These are phyloP conservation scores for Acanthurus lineatus DNA, from an alignment of 2,797 vertebrate genomes.

Conservation along the genomic window DNA sequence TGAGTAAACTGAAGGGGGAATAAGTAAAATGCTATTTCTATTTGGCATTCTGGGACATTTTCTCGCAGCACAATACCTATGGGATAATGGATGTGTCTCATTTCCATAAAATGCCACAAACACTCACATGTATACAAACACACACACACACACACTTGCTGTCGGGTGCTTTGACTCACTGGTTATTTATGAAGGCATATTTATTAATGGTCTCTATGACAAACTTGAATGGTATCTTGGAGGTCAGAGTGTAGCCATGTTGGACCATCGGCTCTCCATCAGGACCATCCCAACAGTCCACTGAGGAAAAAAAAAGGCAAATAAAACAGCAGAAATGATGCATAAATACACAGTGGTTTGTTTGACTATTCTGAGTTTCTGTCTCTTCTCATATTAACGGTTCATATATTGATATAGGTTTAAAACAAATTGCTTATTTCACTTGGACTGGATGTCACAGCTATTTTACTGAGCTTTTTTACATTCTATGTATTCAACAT, in stretches of 20 bases:
- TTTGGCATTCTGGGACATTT: slow-evolving; percentile 37
- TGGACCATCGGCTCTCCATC: slow-evolving; percentile 98
- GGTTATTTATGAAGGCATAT: slow-evolving; percentile 95
- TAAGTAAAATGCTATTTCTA: slow-evolving; percentile 12
- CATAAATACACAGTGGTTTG: slow-evolving; percentile 17
- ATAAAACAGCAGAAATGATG: slow-evolving; percentile 13
- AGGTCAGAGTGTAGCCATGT: slow-evolving; percentile 97
- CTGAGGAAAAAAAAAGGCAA: slow-evolving; percentile 74
- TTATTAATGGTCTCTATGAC: slow-evolving; percentile 97
- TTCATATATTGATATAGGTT: background rate
- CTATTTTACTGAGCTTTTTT: background rate
- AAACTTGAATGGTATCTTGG: slow-evolving; percentile 96
- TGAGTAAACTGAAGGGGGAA: slow-evolving; percentile 23
- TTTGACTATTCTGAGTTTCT: background rate
- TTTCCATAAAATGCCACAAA: slow-evolving; percentile 37
- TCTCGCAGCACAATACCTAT: slow-evolving; percentile 18
- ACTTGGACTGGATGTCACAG: background rate
- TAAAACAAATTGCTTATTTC: background rate
- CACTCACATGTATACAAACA: background rate
- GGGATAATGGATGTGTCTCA: slow-evolving; percentile 17
- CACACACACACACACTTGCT: background rate
- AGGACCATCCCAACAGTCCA: slow-evolving; percentile 98
- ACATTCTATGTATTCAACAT: background rate
- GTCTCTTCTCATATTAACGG: background rate
- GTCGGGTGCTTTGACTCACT: slow-evolving; percentile 85